Conservation (phyloP, 2,113 vertebrate genomes). For the Peucedramus taeniatus region DNA sequence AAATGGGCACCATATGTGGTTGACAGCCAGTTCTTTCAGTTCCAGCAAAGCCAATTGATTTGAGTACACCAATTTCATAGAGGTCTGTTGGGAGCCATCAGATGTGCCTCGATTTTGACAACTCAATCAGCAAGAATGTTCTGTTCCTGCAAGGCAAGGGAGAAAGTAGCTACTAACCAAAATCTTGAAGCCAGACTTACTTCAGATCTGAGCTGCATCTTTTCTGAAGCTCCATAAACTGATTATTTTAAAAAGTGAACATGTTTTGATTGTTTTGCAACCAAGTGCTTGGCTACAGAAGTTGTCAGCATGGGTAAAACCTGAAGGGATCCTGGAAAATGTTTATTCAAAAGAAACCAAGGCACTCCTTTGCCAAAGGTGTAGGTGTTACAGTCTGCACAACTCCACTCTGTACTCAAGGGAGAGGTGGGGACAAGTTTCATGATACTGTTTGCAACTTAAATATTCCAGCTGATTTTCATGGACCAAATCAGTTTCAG, state of each 20-base stretch:
- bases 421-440: background rate
- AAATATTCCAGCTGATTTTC: background rate
- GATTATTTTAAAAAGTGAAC: background rate
- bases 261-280: background rate
- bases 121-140: constrained; percentile 43
- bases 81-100: constrained; percentile 36
- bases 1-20: constrained; percentile 8
- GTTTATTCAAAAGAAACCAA: background rate
- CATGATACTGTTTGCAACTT: background rate
- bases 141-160: background rate
- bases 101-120: constrained; percentile 44
- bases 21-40: background rate
- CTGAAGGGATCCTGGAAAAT: background rate
- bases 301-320: background rate
- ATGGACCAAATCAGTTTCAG: background rate
- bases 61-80: constrained; percentile 17
- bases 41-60: constrained; percentile 41
- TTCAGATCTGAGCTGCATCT: background rate
- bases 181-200: background rate
- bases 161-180: background rate
- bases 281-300: background rate
- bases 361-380: background rate
- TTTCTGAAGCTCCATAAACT: background rate
- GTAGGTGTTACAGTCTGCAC: background rate
- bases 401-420: background rate